Evolutionary conservation across 2,888 invertebrate genomes (phyloP).

Genomic region (Pasiphila rectangulata): DNA sequence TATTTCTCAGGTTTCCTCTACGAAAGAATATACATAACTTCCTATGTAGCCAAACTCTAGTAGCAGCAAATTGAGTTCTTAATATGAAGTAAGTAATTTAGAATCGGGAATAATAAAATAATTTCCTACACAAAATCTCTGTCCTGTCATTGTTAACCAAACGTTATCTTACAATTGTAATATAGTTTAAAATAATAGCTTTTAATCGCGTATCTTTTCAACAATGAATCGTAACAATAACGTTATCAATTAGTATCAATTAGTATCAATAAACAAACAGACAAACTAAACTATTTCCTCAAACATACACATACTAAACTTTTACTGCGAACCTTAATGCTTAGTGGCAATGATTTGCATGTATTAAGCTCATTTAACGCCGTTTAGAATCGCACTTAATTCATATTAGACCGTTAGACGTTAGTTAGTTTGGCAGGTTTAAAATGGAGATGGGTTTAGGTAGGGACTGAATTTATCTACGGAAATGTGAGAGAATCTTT

Average conservation of each 20-base stretch:
- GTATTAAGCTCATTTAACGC: conserved; percentile 19
- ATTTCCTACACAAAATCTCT: too few relatives aligned
- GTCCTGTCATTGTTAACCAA: too few relatives aligned
- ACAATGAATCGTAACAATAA: not conserved
- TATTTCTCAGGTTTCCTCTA: too few relatives aligned
- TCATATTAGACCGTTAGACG: conserved; percentile 14
- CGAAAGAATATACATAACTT: too few relatives aligned
- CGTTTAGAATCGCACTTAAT: conserved; percentile 21
- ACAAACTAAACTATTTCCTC: conserved; percentile 3
- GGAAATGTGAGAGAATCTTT: not conserved
- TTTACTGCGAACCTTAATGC: conserved; percentile 13
- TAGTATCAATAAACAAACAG: not conserved
- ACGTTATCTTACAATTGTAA: too few relatives aligned
- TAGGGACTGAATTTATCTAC: not conserved
- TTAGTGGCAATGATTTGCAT: conserved; percentile 21
- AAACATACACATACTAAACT: conserved; percentile 18
- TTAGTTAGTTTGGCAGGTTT: too few relatives aligned
- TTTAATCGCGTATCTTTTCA: too few relatives aligned
- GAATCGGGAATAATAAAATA: too few relatives aligned
- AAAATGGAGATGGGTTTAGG: conserved; percentile 4
- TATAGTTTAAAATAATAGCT: too few relatives aligned
- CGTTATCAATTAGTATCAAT: not conserved
- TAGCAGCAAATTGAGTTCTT: too few relatives aligned
- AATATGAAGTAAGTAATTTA: too few relatives aligned
- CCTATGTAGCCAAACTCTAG: too few relatives aligned